These are phyloP conservation scores for Acanthoscelides obtectus DNA, from an alignment of 2,888 invertebrate species.

Conservation along the genomic window DNA sequence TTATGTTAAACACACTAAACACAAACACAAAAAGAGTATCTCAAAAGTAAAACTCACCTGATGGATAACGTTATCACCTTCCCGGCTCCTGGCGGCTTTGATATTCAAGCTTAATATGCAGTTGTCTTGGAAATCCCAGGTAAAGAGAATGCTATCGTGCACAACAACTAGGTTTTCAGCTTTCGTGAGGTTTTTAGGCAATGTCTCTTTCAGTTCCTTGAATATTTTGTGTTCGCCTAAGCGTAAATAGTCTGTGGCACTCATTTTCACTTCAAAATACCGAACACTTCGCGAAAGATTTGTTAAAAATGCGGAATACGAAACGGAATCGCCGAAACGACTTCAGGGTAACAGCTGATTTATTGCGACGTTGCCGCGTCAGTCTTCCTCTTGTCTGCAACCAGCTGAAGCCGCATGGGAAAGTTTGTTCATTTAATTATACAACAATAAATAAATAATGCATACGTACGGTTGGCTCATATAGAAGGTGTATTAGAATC, in stretches of 20 bases:
- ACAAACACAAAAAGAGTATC: not conserved
- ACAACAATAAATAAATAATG: too few relatives aligned
- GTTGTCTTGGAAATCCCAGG: conserved; percentile 62
- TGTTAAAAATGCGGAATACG: too few relatives aligned
- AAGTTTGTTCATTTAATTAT: too few relatives aligned
- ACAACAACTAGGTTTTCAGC: conserved; percentile 61
- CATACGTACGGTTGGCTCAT: too few relatives aligned
- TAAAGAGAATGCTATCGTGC: conserved; percentile 62
- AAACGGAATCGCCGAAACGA: too few relatives aligned
- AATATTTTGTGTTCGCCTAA: conserved; percentile 60
- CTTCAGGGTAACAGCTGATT: too few relatives aligned
- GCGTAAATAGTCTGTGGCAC: conserved; percentile 55
- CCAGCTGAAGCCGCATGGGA: too few relatives aligned
- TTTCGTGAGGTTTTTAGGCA: conserved; percentile 54
- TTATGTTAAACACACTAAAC: not conserved
- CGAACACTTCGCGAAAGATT: not conserved
- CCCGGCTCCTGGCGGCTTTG: conserved; percentile 45
- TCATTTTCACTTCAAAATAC: conserved; percentile 45
- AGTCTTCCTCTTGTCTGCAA: too few relatives aligned
- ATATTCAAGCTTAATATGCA: conserved; percentile 61
- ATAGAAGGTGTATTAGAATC: too few relatives aligned
- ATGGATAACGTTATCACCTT: conserved; percentile 52
- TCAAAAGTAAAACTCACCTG: conserved; percentile 50
- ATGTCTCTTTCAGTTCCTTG: conserved; percentile 53
- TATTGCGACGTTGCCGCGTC: too few relatives aligned